These are phyloP conservation scores for Hipparchia sbordonii DNA, from an alignment of 2,888 invertebrate genomes.

Conservation along the genomic window DNA sequence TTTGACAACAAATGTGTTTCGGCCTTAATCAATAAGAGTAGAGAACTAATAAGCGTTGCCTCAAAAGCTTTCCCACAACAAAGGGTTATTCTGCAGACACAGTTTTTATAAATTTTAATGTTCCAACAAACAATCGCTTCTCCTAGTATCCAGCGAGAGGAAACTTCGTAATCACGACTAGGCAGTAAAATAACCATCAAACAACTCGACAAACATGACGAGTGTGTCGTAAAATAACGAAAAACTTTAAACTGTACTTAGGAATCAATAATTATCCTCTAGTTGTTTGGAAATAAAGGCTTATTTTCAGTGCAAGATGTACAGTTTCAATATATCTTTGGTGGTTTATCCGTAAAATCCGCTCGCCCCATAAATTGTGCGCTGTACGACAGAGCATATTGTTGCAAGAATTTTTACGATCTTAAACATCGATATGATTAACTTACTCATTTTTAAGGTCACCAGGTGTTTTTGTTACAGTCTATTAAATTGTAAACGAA, in stretches of 20 bases:
- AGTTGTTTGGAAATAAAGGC: constrained; percentile 39
- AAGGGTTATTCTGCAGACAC: constrained; percentile 69
- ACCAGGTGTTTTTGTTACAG: constrained; percentile 47
- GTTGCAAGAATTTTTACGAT: constrained; percentile 62
- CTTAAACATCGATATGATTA: constrained; percentile 48
- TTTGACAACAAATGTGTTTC: constrained; percentile 5
- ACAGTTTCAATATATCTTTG: constrained; percentile 31
- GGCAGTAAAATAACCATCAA: constrained; percentile 80
- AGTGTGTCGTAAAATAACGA: constrained; percentile 61
- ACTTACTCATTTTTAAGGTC: constrained; percentile 48
- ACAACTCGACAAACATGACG: constrained; percentile 61
- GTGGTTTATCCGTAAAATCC: constrained; percentile 52
- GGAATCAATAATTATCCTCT: constrained; percentile 33
- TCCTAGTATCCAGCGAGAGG: constrained; percentile 69
- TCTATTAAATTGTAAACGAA: constrained; percentile 8
- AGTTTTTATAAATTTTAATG: constrained; percentile 68
- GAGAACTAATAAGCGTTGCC: constrained; percentile 42
- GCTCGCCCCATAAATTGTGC: constrained; percentile 73
- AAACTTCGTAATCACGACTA: constrained; percentile 77
- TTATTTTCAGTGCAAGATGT: constrained; percentile 35
- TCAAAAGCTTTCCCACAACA: constrained; percentile 51
- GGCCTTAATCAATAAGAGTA: not conserved
- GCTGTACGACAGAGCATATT: constrained; percentile 75
- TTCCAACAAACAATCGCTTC: constrained; percentile 65
- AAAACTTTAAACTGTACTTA: constrained; percentile 39